Evolutionary conservation across 2,888 invertebrate species (phyloP).

Genomic region (Pachliopta kotzebuea): DNA sequence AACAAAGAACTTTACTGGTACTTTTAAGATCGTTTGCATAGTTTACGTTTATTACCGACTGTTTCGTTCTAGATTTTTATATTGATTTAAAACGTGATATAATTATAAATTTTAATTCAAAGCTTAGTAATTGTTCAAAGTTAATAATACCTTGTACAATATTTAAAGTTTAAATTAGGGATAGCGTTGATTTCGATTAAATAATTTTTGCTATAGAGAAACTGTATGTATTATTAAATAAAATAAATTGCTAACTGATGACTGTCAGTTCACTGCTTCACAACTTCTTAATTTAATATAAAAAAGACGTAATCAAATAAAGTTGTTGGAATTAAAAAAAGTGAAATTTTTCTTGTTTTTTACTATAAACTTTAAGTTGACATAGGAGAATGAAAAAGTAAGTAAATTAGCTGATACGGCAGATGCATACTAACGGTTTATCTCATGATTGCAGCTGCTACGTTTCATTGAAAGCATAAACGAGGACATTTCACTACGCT

Average conservation of each 20-base stretch:
- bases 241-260: too few species aligned
- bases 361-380: not conserved
- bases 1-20: not conserved
- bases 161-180: too few species aligned
- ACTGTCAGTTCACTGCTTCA: too few species aligned
- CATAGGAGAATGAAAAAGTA: not conserved
- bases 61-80: not conserved
- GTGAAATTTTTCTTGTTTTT: too few species aligned
- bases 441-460: constrained; percentile 16
- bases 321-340: too few species aligned
- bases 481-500: constrained; percentile 16
- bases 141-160: not conserved
- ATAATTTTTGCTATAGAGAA: too few species aligned
- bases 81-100: not conserved
- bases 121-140: not conserved
- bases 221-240: too few species aligned
- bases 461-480: constrained; percentile 16
- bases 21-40: not conserved
- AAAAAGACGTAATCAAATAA: too few species aligned
- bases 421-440: constrained; percentile 10
- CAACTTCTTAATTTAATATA: too few species aligned
- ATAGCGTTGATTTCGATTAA: too few species aligned
- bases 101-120: not conserved
- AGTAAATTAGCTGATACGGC: constrained; percentile 1
- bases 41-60: not conserved